These are phyloP conservation scores for Drosophila conformis DNA, from an alignment of 2,888 invertebrate species.

Conservation along the genomic window DNA sequence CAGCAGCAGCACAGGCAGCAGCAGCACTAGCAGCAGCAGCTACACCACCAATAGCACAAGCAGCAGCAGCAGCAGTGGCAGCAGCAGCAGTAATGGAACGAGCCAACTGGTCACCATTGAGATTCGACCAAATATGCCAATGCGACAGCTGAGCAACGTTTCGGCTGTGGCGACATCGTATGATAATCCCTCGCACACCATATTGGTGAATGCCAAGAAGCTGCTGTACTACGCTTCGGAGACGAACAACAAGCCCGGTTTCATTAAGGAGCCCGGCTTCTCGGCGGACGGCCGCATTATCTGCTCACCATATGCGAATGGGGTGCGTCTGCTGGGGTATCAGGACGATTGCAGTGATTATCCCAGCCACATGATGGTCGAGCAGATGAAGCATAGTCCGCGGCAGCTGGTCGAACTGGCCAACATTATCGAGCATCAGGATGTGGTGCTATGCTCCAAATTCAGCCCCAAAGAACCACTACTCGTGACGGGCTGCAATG, in stretches of 20 bases:
- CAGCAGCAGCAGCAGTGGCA: conserved; percentile 26
- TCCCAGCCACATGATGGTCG: conserved; percentile 84
- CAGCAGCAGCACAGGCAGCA: conserved; percentile 34
- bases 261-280: conserved; percentile 96
- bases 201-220: conserved; percentile 88
- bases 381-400: conserved; percentile 85
- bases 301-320: conserved; percentile 95
- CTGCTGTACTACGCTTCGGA: conserved; percentile 94
- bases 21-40: conserved; percentile 43
- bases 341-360: conserved; percentile 92
- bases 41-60: background rate
- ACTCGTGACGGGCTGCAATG: conserved; percentile 95
- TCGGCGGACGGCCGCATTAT: conserved; percentile 95
- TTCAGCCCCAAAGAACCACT: conserved; percentile 95
- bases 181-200: conserved; percentile 51
- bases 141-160: conserved; percentile 52
- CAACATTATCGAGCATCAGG: conserved; percentile 90
- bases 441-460: conserved; percentile 94
- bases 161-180: conserved; percentile 11
- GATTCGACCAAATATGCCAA: conserved; percentile 46
- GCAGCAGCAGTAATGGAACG: conserved; percentile 32
- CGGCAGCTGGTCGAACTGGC: conserved; percentile 88
- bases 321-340: conserved; percentile 93
- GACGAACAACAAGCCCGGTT: conserved; percentile 94
- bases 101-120: conserved; percentile 46